Evolutionary conservation across 2,797 vertebrate species (phyloP), one percentile per base, ranked within the genome.

Genomic region (Lagodon rhomboides): DNA sequence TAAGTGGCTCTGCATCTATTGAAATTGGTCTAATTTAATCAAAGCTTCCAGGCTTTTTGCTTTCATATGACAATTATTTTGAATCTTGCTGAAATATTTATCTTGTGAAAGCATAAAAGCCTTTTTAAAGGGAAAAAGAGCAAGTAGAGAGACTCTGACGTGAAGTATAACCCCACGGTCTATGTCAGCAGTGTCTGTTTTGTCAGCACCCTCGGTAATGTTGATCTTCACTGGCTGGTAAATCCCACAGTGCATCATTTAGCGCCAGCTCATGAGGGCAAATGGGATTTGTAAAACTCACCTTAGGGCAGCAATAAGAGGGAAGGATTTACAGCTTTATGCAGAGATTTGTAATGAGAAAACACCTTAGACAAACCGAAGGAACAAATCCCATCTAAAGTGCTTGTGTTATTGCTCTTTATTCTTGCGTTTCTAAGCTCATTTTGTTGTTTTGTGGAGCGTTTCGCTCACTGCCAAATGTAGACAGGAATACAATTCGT

Each of bases 151-250:
- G 25, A 22, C 12, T 7, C 3, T 5, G 16, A 65, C 55, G 3
- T 47, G 0, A 44, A 54, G 47, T 23, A 15, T 54, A 30, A 47
- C 2, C 9, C 34, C 25, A 10, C 34, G 4, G 10, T 44, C 30
- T 43, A 0, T n/a, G 47, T 74, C 80, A 27, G 80, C 22, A 68
- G 47, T 11, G 30, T 54, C n/a, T 75, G 47, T 64, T 38, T 55
- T 59, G 49, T 75, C 34, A 84, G 51, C 22, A 34, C 13, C 58
- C 58, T 69, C 1, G 0, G 55, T 49, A 60, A 50, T 69, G 54
- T 53, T 80, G 56, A 62, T 62, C 34, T 70, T 77, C 60, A 77
- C 79, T 70, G 38, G 53, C 13, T 65, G 67, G 72, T 60, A 62
- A 61, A 53, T 62, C 34, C 61, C 58, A 71, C 11, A 30, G 15